phyloP scores from a whole-genome alignment of 2,797 vertebrate genomes.

The Sebastiscus tertius region DNA sequence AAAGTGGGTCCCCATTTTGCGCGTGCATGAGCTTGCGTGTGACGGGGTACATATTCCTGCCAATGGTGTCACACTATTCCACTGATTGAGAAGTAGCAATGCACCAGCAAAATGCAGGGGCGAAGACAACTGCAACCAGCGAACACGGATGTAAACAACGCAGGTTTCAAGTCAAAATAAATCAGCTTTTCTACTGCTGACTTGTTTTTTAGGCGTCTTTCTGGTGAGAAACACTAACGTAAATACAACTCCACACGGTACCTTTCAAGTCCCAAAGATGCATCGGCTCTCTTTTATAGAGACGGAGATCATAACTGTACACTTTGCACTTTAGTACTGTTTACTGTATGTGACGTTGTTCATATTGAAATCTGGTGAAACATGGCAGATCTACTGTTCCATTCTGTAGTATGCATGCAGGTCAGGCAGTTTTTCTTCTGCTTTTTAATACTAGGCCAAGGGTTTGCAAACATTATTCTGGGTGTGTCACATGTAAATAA shows the following conservation, averaged over 20 bases:
- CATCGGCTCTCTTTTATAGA: neutral
- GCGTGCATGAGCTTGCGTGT: accelerated
- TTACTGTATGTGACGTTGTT: neutral
- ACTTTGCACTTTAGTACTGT: conserved; percentile 35
- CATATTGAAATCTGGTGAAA: neutral
- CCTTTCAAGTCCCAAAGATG: neutral
- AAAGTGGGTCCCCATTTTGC: neutral
- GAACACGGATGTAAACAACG: too few relatives aligned
- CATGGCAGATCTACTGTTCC: neutral
- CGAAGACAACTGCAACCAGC: too few relatives aligned
- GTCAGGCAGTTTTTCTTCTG: neutral
- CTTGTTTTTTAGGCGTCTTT: neutral
- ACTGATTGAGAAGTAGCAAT: neutral
- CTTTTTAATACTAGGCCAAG: neutral
- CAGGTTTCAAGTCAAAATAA: neutral
- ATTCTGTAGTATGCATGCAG: neutral
- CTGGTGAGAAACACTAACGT: neutral
- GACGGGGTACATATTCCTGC: neutral
- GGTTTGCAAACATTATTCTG: neutral
- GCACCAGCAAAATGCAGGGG: neutral
- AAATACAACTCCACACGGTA: neutral
- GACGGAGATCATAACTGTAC: conserved; percentile 6
- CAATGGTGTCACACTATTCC: neutral
- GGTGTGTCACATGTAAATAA: neutral
- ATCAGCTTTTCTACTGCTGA: neutral